phyloP scores from a whole-genome alignment of 2,113 vertebrate genomes.

The Poecilia latipinna region DNA sequence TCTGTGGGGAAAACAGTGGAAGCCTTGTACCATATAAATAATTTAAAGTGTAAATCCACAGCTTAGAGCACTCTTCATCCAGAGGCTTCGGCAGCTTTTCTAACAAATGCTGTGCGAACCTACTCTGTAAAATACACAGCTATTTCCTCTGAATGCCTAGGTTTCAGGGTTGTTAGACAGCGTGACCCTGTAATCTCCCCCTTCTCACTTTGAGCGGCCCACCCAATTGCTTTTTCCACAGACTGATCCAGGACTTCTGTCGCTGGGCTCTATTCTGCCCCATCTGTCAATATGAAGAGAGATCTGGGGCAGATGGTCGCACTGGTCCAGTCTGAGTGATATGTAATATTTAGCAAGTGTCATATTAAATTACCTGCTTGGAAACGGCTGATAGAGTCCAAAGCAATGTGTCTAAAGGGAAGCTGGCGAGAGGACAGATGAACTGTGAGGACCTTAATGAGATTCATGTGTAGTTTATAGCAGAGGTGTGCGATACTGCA shows the following conservation, averaged over 20 bases:
- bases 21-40: conserved; percentile 19
- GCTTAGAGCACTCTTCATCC: conserved; percentile 8
- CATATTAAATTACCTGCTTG: conserved; percentile 65
- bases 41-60: conserved; percentile 30
- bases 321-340: conserved; percentile 63
- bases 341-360: conserved; percentile 59
- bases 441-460: conserved; percentile 33
- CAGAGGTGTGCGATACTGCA: no score
- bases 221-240: conserved; percentile 61
- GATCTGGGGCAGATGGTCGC: conserved; percentile 49
- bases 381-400: conserved; percentile 45
- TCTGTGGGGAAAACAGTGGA: not conserved
- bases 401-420: conserved; percentile 37
- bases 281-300: conserved; percentile 65
- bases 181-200: conserved; percentile 57
- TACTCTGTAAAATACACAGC: conserved; percentile 47
- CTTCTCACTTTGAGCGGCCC: conserved; percentile 30
- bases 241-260: conserved; percentile 37
- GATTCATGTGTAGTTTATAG: conserved; percentile 29
- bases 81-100: conserved; percentile 40
- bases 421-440: conserved; percentile 23
- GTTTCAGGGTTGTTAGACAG: conserved; percentile 49
- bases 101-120: conserved; percentile 45
- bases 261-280: conserved; percentile 51
- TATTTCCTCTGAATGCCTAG: conserved; percentile 53